Conservation (phyloP, 2,113 vertebrate genomes). For the Syngnathus typhle region DNA sequence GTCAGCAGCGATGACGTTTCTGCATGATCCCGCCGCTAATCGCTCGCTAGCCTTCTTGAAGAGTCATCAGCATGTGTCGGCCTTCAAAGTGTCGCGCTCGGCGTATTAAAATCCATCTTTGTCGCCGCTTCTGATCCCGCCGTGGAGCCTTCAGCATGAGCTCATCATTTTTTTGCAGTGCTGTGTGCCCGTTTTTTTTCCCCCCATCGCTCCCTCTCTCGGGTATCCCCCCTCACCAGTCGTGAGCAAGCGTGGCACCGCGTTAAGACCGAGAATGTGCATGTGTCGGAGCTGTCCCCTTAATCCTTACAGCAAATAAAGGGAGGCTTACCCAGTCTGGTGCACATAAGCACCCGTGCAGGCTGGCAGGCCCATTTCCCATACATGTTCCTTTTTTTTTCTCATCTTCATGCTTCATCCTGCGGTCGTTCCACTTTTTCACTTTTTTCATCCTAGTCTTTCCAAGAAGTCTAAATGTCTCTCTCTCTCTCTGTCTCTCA, state of each 20-base stretch:
- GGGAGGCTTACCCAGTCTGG: conserved; percentile 60
- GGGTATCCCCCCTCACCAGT: conserved; percentile 14
- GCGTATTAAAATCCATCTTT: conserved; percentile 31
- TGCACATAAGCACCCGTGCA: conserved; percentile 42
- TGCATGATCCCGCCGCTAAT: conserved; percentile 25
- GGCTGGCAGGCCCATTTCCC: conserved; percentile 33
- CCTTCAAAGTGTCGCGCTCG: conserved; percentile 18
- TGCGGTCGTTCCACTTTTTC: conserved; percentile 33
- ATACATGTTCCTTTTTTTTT: conserved; percentile 21
- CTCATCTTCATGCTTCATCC: conserved; percentile 40
- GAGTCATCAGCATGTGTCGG: conserved; percentile 26
- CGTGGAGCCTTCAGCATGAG: conserved; percentile 37
- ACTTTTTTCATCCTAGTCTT: conserved; percentile 16
- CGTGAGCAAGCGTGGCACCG: conserved; percentile 45
- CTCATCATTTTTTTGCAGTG: conserved; percentile 45
- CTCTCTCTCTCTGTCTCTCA: conserved; percentile 13
- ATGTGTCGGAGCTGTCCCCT: conserved; percentile 57
- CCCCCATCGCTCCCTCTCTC: not conserved
- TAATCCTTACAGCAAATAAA: conserved; percentile 66
- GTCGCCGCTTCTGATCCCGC: conserved; percentile 28
- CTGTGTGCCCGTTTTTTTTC: not conserved
- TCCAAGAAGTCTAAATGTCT: not conserved
- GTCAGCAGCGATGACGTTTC: conserved; percentile 16
- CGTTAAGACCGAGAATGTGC: conserved; percentile 57
- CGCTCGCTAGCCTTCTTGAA: conserved; percentile 15